Base-by-base conservation (phyloP, 2,888 invertebrate genomes). In the Pedicia rivosa region DNA sequence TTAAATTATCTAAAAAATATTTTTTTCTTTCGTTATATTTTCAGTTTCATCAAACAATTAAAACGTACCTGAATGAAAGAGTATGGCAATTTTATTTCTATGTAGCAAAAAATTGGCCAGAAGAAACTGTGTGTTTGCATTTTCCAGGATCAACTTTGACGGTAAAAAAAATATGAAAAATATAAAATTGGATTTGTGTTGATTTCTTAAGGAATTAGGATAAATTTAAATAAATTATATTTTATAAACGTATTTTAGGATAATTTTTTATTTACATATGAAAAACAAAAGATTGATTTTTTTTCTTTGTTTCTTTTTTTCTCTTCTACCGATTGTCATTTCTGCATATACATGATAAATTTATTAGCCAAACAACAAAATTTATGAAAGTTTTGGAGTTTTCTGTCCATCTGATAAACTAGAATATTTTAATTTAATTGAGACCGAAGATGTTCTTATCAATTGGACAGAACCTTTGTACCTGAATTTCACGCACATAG, bases 71-170 rank as follows among this genome's bases (percentile, higher is more conserved):
- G 63, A 78, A 77, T 67, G 81, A 86, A 65, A 76, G 76, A 56
- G 80, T 86, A 63, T 86, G 86, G 86, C 77, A 86, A 61, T 86
- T 86, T 67, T 70, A 82, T 66, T 86, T 86, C 70, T 86, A 86
- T 74, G 81, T 86, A 59, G 74, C 81, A 53, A 82, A 84, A 64
- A 76, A 72, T 62, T 86, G 86, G 86, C 86, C 86, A 39, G 79
- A 82, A 50, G 74, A 79, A 51, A 78, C 81, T 49, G 78, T 86
- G 56, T 78, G 82, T 55, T 66, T 84, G 52, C 86, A 86, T 62
- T 86, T 86, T 63, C 86, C 86, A 45, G 86, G 86, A 56, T 83
- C 84, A 70, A 86, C 86, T 45, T 72, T 75, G 57, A 78, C 84
- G 67, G 86, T 86, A 67, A 73, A 72, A 61, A 43, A 15, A 34